Base-by-base conservation (phyloP, 2,888 invertebrate species). In the Aphrophora alni region DNA sequence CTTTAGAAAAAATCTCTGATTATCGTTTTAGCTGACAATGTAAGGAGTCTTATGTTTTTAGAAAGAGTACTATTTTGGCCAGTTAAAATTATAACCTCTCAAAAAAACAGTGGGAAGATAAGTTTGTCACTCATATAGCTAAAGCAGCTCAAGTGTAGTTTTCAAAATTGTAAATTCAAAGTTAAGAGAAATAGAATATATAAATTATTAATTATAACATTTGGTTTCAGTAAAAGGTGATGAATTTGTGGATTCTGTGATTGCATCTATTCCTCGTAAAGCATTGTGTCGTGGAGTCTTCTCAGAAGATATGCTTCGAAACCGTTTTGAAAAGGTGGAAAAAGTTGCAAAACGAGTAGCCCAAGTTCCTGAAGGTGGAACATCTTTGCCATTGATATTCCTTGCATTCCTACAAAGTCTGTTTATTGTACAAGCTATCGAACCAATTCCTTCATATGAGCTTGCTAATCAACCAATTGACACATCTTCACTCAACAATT, bases 361-460 rank as follows among this genome's bases (percentile, higher is more conserved):
- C 0, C 88, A 98, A 84, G 92, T 99, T 0, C 97, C 97, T 0
- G 95, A 95, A 80, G 92, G 93, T 21, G 97, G 98, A n/a, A 97
- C 95, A n/a, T 90, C 93, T 0, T 88, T 98, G 76, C 94, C 95
- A 0, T 89, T 95, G 12, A 97, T 96, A 89, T 89, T 97, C 85
- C 89, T 98, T 17, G 97, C 97, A 1, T 98, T 95, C 90, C 87
- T 98, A 68, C 98, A 98, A 88, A 97, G 97, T n/a, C 88, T 95
- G 84, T 89, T 99, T 80, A 90, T 96, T 70, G 90, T 95, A 85
- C 92, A 92, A 81, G 91, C 92, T 24, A 89, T 91, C 80, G 91
- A 92, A 85, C 92, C 93, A 80, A 94, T 96, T 84, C 93, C 96
- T 0, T 90, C 91, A 80, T 91, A 91, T 27, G 96, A 96, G 87